Evolutionary conservation across 2,888 invertebrate genomes (phyloP), one percentile per base, ranked within the genome.

Genomic region (Agrochola lychnidis): DNA sequence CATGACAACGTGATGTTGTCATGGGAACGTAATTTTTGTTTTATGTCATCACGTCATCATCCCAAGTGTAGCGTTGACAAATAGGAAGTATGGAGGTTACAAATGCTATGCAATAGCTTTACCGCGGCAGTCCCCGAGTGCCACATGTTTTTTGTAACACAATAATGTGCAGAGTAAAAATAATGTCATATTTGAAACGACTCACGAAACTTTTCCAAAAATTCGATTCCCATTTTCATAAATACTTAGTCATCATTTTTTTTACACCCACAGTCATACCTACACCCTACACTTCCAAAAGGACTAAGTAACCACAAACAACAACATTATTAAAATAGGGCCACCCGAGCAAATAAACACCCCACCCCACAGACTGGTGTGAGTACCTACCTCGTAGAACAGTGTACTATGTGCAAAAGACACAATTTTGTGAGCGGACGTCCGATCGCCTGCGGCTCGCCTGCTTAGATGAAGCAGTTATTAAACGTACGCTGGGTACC

Each of bases 401-500:
- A 57, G 36, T 77, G 74, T n/a, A 45, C 77, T 86, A 83, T 89
- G 90, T 90, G 89, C 84, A 89, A 90, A 90, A 89, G 92, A 90
- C 91, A 91, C 89, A 90, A 92, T 92, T 90, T 90, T 85, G 91
- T 88, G 89, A 87, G 86, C 87, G 87, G 82, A 83, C 84, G 83
- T 86, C 82, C 89, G 86, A 91, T 89, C 90, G 91, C 92, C 92
- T 85, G 88, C 86, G 88, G 92, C 88, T 66, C 62, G 86, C 75
- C 75, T 81, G 88, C 85, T 88, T 88, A 89, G 91, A 89, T 89
- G 90, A 86, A 88, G 85, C 88, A 88, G 87, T 87, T 89, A 90
- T 89, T 85, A 88, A 86, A 85, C 83, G 83, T 83, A 84, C 87
- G 88, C 84, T 83, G 85, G 84, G 83, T 75, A 30, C 30, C 30